phyloP scores from a whole-genome alignment of 2,888 invertebrate genomes.

The Dromius quadrimaculatus region DNA sequence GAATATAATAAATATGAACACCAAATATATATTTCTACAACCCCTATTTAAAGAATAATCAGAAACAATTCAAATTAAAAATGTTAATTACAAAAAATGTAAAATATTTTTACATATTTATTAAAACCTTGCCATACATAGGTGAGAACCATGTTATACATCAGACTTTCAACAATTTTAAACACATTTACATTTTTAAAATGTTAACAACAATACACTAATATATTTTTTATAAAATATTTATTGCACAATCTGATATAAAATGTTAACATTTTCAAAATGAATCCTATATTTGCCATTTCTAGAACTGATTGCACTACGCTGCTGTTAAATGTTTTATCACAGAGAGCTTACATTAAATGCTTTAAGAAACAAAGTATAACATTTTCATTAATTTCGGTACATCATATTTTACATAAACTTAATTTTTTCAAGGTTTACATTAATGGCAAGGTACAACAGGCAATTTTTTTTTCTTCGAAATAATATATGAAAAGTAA shows the following conservation, averaged over 20 bases:
- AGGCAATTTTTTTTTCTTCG: neutral
- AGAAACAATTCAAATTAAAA: neutral
- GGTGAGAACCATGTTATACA: conserved; percentile 14
- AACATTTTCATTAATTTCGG: neutral
- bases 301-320: conserved; percentile 5
- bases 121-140: conserved; percentile 38
- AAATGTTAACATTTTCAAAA: conserved; percentile 27
- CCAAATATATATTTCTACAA: neutral
- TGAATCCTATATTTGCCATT: conserved; percentile 6
- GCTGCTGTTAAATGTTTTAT: conserved; percentile 3
- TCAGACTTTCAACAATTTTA: conserved; percentile 24
- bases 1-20: no score
- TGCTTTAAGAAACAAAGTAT: conserved; percentile 7
- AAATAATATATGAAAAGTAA: no score
- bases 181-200: conserved; percentile 24
- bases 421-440: neutral
- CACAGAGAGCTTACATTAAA: conserved; percentile 15
- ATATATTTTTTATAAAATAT: conserved; percentile 9
- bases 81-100: conserved; percentile 31
- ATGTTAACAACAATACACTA: conserved; percentile 18
- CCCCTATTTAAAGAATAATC: conserved; percentile 14
- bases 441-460: conserved; percentile 24
- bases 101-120: conserved; percentile 33
- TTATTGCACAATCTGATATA: conserved; percentile 16
- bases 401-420: neutral